phyloP scores from a whole-genome alignment of 2,888 invertebrate species.

The Phengaris arion region DNA sequence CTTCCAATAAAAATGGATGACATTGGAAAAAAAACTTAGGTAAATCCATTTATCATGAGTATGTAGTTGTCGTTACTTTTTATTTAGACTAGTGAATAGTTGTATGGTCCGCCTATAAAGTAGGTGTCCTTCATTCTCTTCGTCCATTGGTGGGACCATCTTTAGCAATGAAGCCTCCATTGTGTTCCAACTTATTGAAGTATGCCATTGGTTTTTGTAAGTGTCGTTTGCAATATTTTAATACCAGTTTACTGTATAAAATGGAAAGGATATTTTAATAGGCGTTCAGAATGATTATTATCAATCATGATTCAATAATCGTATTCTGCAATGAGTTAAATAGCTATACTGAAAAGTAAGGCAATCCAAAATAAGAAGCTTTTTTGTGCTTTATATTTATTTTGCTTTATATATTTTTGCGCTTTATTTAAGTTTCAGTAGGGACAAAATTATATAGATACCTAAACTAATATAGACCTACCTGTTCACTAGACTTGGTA shows the following conservation, averaged over 20 bases:
- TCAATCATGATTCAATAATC: background rate
- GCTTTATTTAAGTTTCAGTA: no score
- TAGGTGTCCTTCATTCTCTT: slow-evolving; percentile 35
- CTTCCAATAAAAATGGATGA: background rate
- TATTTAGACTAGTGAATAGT: slow-evolving; percentile 31
- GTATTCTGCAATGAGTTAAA: background rate
- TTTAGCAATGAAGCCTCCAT: background rate
- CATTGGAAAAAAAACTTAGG: slow-evolving; percentile 10
- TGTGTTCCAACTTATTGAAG: slow-evolving; percentile 3
- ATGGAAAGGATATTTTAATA: slow-evolving; percentile 5
- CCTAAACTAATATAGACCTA: no score
- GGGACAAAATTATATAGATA: no score
- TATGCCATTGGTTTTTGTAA: slow-evolving; percentile 35
- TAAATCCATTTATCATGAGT: slow-evolving; percentile 3
- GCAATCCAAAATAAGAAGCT: no score
- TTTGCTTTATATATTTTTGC: no score
- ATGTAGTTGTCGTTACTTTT: background rate
- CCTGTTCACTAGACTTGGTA: no score
- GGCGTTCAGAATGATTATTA: background rate
- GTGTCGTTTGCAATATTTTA: slow-evolving; percentile 31
- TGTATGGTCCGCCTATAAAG: slow-evolving; percentile 38
- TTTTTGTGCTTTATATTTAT: no score
- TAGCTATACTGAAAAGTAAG: no score
- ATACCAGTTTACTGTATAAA: slow-evolving; percentile 8
- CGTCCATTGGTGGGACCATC: slow-evolving; percentile 36